Base-by-base conservation (phyloP, 2,113 vertebrate species). In the Proterorhinus semilunaris region DNA sequence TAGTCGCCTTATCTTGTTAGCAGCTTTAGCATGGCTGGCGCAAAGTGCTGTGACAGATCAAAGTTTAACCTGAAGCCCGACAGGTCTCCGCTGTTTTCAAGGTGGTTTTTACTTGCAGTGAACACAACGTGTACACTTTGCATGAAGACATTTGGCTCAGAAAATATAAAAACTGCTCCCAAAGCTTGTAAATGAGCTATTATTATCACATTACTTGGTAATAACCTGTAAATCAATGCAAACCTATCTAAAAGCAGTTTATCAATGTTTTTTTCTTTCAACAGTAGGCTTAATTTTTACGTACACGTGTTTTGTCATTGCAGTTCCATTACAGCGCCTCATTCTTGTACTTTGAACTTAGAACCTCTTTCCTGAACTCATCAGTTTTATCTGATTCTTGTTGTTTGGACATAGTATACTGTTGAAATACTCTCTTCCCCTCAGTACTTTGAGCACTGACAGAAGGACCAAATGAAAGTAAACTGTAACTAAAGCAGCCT, bases 281-380 rank as follows among this genome's bases (percentile, higher is more conserved):
- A 21, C 21, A 21, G 21, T 21, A 21, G 21, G 21, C 21, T 21
- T 36, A 1, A 36, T 36, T 36, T 3, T 36, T 36, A 36, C 27
- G 27, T 36, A 1, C 0, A 5, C 27, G 66, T 47, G 55, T 42
- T 11, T 63, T 58, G 7, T 49, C 15, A 48, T 58, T 53, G 16
- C 17, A 55, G 44, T 45, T 8, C 6, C 8, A 16, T 61, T 15
- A 68, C 83, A 83, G 83, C 80, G 80, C 68, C 82, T 44, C 62
- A 67, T 62, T 45, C 0, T 51, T 71, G 84, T 16, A 79, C 86
- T 88, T 87, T 82, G 85, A 69, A 49, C 72, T 57, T 5, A 16
- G 50, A 42, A 27, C 46, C 55, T 69, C 49, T 62, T 48, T 10
- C 76, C 11, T 51, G 62, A 69, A 51, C 62, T 50, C 13, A 62